Evolutionary conservation across 2,797 vertebrate species (phyloP).

Genomic region (Rhinophrynus dorsalis): DNA sequence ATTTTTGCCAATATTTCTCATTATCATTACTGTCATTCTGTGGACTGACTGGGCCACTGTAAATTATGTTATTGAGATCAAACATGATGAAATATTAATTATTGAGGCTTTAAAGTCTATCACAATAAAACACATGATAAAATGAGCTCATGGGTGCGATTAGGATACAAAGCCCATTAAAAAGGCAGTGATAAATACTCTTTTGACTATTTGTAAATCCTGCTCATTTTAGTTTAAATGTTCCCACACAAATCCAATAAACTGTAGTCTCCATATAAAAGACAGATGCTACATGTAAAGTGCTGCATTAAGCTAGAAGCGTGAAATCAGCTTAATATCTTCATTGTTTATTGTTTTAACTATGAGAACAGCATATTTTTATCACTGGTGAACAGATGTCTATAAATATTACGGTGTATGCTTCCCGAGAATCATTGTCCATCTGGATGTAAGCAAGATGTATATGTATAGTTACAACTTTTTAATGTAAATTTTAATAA

Average conservation of each 20-base stretch:
- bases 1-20: no score
- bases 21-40: no score
- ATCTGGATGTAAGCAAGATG: constrained; percentile 7
- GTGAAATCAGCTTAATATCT: constrained; percentile 37
- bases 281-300: constrained; percentile 33
- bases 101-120: not conserved
- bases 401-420: constrained; percentile 49
- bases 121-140: not conserved
- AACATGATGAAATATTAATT: no score
- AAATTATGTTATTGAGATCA: no score
- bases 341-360: constrained; percentile 48
- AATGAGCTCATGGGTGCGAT: constrained; percentile 7
- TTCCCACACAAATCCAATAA: constrained; percentile 26
- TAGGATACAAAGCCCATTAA: constrained; percentile 1
- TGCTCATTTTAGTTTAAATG: constrained; percentile 29
- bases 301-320: constrained; percentile 35
- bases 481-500: constrained; percentile 31
- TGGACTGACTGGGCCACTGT: no score
- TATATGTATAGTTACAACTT: constrained; percentile 18
- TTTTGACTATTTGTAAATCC: constrained; percentile 24
- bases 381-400: constrained; percentile 28
- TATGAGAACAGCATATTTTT: constrained; percentile 45
- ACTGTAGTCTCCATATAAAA: constrained; percentile 11
- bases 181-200: constrained; percentile 7
- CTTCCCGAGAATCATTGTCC: constrained; percentile 29